Evolutionary conservation across 2,888 invertebrate genomes (phyloP).

Genomic region (Ramazzottius varieornatus): DNA sequence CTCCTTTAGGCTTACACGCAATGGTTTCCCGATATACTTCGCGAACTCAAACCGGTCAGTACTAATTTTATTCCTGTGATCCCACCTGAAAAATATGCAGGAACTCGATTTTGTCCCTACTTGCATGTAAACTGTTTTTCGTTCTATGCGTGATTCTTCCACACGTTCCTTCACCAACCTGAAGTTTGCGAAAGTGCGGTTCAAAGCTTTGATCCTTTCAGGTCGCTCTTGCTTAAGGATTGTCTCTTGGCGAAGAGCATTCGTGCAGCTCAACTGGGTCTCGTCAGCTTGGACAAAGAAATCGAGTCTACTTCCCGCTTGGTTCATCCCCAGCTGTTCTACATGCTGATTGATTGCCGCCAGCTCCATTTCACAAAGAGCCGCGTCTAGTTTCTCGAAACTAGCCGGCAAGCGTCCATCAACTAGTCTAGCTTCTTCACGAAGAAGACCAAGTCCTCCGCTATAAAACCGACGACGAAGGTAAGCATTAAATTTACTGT

Average conservation of each 20-base stretch:
- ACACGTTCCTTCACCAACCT: background rate
- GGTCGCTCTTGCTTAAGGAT: background rate
- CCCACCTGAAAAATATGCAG: too few relatives aligned
- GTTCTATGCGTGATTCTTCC: too few relatives aligned
- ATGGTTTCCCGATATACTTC: background rate
- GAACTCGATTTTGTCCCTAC: too few relatives aligned
- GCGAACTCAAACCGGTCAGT: background rate
- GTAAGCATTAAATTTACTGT: too few relatives aligned
- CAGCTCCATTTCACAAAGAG: background rate
- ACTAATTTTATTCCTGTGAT: background rate
- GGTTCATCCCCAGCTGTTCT: background rate
- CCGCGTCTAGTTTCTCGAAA: background rate
- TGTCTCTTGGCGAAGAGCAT: background rate
- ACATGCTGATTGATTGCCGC: background rate
- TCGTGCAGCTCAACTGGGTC: background rate
- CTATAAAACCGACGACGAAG: too few relatives aligned
- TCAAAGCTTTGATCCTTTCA: background rate
- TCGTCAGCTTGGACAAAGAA: background rate
- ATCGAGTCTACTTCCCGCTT: background rate
- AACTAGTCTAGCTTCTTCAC: too few relatives aligned
- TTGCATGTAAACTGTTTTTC: too few relatives aligned
- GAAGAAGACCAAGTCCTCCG: too few relatives aligned
- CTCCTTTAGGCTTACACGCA: background rate
- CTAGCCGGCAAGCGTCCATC: background rate
- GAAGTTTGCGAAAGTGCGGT: background rate